Evolutionary conservation across 2,888 invertebrate species (phyloP).

Genomic region (Nemotelus nigrinus): DNA sequence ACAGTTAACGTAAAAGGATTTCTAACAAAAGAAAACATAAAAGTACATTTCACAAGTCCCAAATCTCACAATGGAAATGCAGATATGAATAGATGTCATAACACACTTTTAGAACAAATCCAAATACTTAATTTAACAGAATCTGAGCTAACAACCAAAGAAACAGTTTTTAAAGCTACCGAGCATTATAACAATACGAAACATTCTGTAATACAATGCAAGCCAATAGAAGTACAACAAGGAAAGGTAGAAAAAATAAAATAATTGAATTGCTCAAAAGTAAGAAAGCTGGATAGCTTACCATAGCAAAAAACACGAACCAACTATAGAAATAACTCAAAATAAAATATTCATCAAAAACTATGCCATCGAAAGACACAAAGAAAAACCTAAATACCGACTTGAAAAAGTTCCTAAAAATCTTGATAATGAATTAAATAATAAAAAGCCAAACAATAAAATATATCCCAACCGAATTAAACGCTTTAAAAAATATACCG

Average conservation of each 20-base stretch:
- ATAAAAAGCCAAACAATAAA: neutral
- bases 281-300: too few species aligned
- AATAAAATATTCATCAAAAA: too few species aligned
- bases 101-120: neutral
- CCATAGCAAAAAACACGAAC: too few species aligned
- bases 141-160: neutral
- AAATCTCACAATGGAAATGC: neutral
- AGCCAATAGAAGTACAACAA: neutral
- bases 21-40: neutral
- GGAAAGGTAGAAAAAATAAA: conserved; percentile 14
- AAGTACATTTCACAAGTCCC: neutral
- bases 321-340: too few species aligned
- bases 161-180: conserved; percentile 4
- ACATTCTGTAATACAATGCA: neutral
- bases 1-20: neutral
- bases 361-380: too few species aligned
- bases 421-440: neutral
- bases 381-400: too few species aligned
- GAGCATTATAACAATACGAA: conserved; percentile 12
- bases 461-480: neutral
- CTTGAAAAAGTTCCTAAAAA: too few species aligned
- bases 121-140: neutral
- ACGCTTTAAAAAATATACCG: neutral
- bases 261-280: neutral
- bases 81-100: neutral